These are phyloP conservation scores for Mormyrops boulengeri DNA, from an alignment of 2,797 vertebrate genomes.

Conservation along the genomic window DNA sequence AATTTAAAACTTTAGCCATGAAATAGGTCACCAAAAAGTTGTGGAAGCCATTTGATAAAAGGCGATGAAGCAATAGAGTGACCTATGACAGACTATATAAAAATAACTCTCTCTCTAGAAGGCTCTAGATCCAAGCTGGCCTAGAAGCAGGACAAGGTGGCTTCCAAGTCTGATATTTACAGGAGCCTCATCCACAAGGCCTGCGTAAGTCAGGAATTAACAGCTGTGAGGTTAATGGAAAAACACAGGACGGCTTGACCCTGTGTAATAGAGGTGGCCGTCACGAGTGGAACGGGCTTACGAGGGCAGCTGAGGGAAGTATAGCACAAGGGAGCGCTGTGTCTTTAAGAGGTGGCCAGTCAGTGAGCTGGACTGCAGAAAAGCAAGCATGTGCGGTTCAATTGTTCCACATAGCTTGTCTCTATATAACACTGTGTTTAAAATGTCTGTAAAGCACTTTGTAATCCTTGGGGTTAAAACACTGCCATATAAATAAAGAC, in stretches of 20 bases:
- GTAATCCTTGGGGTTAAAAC: constrained; percentile 1
- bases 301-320: not conserved
- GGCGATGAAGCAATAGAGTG: not conserved
- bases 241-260: constrained; percentile 24
- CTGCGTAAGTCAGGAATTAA: constrained; percentile 11
- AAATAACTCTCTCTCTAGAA: not conserved
- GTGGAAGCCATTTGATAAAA: not conserved
- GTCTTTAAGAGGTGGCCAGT: not conserved
- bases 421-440: not conserved
- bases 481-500: not conserved
- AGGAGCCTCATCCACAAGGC: not conserved
- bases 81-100: not conserved
- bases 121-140: not conserved
- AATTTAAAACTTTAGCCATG: not conserved
- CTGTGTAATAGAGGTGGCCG: constrained; percentile 18
- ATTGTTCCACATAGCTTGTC: not conserved
- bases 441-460: not conserved
- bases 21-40: not conserved
- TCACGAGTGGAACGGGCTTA: not conserved
- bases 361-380: not conserved
- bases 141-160: not conserved
- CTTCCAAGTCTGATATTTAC: constrained; percentile 5
- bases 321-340: not conserved
- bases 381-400: not conserved
- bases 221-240: constrained; percentile 25